phyloP scores from a whole-genome alignment of 2,113 vertebrate genomes.

The Cyphomyrus plagiostoma region DNA sequence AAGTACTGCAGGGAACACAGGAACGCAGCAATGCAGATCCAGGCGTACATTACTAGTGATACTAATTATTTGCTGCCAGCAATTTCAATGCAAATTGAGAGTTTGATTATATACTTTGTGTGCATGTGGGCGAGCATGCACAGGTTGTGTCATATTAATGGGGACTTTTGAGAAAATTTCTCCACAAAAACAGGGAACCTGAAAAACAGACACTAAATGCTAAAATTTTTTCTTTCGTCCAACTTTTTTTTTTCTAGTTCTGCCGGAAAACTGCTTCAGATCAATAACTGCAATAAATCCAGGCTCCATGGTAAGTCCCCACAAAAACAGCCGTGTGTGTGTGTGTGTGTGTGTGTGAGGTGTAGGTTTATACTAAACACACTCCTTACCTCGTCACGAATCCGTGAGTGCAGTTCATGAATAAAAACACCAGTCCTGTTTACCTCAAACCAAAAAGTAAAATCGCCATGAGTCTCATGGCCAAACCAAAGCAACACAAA shows the following conservation, averaged over 20 bases:
- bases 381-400: background rate
- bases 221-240: background rate
- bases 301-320: background rate
- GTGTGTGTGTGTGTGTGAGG: background rate
- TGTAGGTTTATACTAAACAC: background rate
- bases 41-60: background rate
- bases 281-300: background rate
- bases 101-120: background rate
- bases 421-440: background rate
- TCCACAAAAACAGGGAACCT: background rate
- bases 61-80: background rate
- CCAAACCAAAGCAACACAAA: background rate
- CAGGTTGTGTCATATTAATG: background rate
- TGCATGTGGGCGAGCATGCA: background rate
- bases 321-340: background rate
- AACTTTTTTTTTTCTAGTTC: background rate
- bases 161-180: background rate
- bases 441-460: background rate
- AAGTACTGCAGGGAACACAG: background rate
- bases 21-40: background rate
- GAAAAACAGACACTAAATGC: background rate
- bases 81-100: slow-evolving; percentile 1
- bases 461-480: background rate
- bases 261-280: background rate
- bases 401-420: background rate